Conservation (phyloP, 2,888 invertebrate species). For the Dryobotodes eremita region DNA sequence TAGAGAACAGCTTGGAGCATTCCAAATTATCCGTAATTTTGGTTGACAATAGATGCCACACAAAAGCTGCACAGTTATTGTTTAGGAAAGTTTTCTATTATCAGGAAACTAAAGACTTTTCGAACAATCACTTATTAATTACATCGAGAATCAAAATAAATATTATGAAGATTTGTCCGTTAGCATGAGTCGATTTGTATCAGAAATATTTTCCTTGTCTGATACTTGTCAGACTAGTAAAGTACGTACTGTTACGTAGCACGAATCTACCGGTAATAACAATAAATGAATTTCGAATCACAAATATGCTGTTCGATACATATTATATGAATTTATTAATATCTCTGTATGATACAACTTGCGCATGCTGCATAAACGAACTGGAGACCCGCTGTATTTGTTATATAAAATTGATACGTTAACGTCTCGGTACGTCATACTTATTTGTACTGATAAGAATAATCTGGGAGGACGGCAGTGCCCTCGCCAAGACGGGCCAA, state of each 20-base stretch:
- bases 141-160: conserved; percentile 20
- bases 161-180: not conserved
- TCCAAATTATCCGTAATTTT: conserved; percentile 39
- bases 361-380: not conserved
- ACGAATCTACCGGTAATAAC: not conserved
- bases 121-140: conserved; percentile 53
- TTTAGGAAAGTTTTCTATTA: conserved; percentile 53
- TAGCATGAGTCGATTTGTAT: not conserved
- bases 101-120: conserved; percentile 41
- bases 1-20: conserved; percentile 30
- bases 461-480: too few relatives aligned
- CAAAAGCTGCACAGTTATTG: conserved; percentile 50
- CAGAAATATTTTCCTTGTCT: not conserved
- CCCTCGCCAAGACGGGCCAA: too few relatives aligned
- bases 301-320: not conserved
- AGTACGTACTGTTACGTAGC: too few relatives aligned
- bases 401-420: too few relatives aligned
- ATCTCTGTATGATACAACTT: not conserved
- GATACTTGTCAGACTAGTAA: not conserved
- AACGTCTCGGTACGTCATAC: too few relatives aligned
- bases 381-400: too few relatives aligned
- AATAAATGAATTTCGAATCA: not conserved
- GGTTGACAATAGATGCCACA: conserved; percentile 47
- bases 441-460: too few relatives aligned
- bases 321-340: not conserved